Evolutionary conservation across 1,140 invertebrate species (phyloP).

Genomic region (Ylistrum balloti): DNA sequence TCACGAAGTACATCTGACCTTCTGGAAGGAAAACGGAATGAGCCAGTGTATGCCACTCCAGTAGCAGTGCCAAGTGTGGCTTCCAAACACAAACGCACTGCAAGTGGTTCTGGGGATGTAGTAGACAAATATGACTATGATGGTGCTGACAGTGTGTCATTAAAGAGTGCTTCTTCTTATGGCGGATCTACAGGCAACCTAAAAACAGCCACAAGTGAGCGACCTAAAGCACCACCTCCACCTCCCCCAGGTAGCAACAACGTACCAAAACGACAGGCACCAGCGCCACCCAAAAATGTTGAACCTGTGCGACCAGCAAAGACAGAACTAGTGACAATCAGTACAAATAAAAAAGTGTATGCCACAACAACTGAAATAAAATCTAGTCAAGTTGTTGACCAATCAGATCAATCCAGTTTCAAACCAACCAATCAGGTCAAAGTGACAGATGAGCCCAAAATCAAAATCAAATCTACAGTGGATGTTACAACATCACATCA

Average conservation of each 20-base stretch:
- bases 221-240: slow-evolving; percentile 60
- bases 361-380: slow-evolving; percentile 70
- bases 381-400: slow-evolving; percentile 57
- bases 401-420: slow-evolving; percentile 80
- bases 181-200: background rate
- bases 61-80: slow-evolving; percentile 51
- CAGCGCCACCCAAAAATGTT: slow-evolving; percentile 64
- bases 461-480: slow-evolving; percentile 60
- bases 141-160: slow-evolving; percentile 62
- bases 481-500: slow-evolving; percentile 67
- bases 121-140: slow-evolving; percentile 47
- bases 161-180: slow-evolving; percentile 53
- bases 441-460: slow-evolving; percentile 70
- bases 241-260: slow-evolving; percentile 53
- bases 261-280: slow-evolving; percentile 69
- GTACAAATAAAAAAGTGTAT: slow-evolving; percentile 66
- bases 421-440: slow-evolving; percentile 76
- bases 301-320: slow-evolving; percentile 55
- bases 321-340: slow-evolving; percentile 75
- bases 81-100: slow-evolving; percentile 42
- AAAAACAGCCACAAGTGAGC: slow-evolving; percentile 42
- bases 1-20: slow-evolving; percentile 78
- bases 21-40: slow-evolving; percentile 59
- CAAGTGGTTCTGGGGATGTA: slow-evolving; percentile 47
- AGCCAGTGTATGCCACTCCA: slow-evolving; percentile 67